A percentile compares a stretch with the other conserved stretches of the same genome.
phyloP scores from a whole-genome alignment of 2,797 vertebrate species.

The Triplophysa yarkandensis region DNA sequence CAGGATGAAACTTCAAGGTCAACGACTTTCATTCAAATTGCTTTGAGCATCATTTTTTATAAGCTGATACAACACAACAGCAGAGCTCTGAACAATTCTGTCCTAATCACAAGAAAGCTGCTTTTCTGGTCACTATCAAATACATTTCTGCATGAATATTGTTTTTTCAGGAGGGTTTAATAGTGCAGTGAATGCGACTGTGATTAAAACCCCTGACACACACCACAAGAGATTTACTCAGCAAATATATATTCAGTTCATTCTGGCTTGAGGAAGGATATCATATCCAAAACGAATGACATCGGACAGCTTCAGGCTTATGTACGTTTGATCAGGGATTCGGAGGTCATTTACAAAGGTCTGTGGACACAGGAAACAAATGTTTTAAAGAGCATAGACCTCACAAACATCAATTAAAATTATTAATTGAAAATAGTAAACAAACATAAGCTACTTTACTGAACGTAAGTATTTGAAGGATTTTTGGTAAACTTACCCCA shows the following conservation, averaged over 20 bases:
- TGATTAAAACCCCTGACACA: slow-evolving; percentile 72
- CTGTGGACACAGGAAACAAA: slow-evolving; percentile 68
- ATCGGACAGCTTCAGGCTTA: slow-evolving; percentile 93
- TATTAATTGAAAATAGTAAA: neutral
- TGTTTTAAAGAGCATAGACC: neutral
- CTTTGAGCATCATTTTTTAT: slow-evolving; percentile 24
- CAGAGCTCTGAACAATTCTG: slow-evolving; percentile 7
- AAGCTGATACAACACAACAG: slow-evolving; percentile 36
- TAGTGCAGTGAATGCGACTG: slow-evolving; percentile 44
- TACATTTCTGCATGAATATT: neutral
- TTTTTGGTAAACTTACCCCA: slow-evolving; percentile 81
- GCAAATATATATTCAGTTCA: neutral
- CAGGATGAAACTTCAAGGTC: neutral
- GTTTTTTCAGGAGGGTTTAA: slow-evolving; percentile 56
- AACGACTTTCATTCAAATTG: neutral
- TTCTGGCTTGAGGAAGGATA: slow-evolving; percentile 81
- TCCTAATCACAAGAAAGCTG: slow-evolving; percentile 36
- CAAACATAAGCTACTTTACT: neutral
- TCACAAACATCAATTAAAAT: neutral
- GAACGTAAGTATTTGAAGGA: neutral
- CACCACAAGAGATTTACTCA: slow-evolving; percentile 63
- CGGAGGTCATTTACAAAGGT: slow-evolving; percentile 97
- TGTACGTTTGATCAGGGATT: slow-evolving; percentile 97
- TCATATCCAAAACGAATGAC: slow-evolving; percentile 97
- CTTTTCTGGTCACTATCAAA: slow-evolving; percentile 53